Evolutionary conservation across 1,140 invertebrate genomes (phyloP).

Genomic region (Hyposmocoma kahamanoa): DNA sequence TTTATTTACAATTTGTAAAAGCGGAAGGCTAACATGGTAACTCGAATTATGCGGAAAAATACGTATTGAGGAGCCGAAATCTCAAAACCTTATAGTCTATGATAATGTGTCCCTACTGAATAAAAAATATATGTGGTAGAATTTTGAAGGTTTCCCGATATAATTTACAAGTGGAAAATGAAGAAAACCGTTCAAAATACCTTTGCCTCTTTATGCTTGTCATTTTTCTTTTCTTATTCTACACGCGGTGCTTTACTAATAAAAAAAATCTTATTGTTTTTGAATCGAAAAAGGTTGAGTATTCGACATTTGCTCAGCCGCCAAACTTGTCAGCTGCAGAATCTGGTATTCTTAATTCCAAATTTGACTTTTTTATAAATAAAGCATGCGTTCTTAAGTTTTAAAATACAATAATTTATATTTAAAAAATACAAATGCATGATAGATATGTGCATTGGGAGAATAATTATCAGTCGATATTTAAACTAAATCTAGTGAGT

Average conservation of each 20-base stretch:
- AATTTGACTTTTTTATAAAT: not conserved
- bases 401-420: slow-evolving; percentile 8
- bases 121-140: slow-evolving; percentile 39
- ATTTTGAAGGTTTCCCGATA: slow-evolving; percentile 59
- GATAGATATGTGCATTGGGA: slow-evolving; percentile 51
- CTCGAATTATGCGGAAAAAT: slow-evolving; percentile 59
- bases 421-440: slow-evolving; percentile 64
- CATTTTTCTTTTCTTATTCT: too few relatives aligned
- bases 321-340: too few relatives aligned
- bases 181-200: slow-evolving; percentile 64
- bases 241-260: too few relatives aligned
- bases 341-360: not conserved
- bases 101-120: slow-evolving; percentile 36
- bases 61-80: slow-evolving; percentile 38
- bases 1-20: slow-evolving; percentile 60
- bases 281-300: too few relatives aligned
- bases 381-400: not conserved
- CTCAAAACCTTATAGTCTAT: slow-evolving; percentile 25
- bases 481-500: slow-evolving; percentile 58
- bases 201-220: slow-evolving; percentile 70
- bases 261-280: too few relatives aligned
- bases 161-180: slow-evolving; percentile 51
- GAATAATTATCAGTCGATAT: slow-evolving; percentile 53
- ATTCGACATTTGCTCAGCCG: too few relatives aligned
- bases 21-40: slow-evolving; percentile 56